phyloP scores from a whole-genome alignment of 1,140 invertebrate genomes.

The Diplogasteroides magnus region DNA sequence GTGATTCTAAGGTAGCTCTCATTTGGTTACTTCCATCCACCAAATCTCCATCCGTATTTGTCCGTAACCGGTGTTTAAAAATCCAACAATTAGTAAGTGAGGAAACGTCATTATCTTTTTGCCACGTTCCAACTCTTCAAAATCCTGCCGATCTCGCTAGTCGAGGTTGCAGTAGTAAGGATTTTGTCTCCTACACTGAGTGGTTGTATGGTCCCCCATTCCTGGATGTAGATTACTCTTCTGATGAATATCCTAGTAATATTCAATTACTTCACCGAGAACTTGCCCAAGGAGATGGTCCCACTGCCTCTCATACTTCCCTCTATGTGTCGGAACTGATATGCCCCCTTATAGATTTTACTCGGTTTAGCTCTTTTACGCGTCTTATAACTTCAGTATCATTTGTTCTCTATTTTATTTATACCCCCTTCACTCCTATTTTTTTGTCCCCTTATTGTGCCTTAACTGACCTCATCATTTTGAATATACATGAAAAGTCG shows the following conservation, averaged over 20 bases:
- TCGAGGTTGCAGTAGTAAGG: not conserved
- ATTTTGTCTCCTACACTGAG: not conserved
- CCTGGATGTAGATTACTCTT: too few relatives aligned
- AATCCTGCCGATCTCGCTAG: constrained; percentile 1
- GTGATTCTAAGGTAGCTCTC: not conserved
- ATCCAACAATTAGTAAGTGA: not conserved
- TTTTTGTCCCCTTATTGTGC: too few relatives aligned
- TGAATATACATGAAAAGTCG: too few relatives aligned
- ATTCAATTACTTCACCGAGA: constrained; percentile 7
- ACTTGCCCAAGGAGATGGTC: not conserved
- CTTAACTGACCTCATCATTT: too few relatives aligned
- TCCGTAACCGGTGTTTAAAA: not conserved
- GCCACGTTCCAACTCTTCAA: not conserved
- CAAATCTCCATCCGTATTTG: not conserved
- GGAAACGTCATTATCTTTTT: not conserved
- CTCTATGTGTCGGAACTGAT: not conserved
- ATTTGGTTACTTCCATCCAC: not conserved
- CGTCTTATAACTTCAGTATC: too few relatives aligned
- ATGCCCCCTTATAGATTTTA: too few relatives aligned
- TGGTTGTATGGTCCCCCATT: constrained; percentile 5
- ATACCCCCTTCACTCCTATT: too few relatives aligned
- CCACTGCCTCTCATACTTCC: not conserved
- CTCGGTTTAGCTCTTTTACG: constrained; percentile 1
- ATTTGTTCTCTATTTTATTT: too few relatives aligned
- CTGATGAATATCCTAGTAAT: constrained; percentile 11